Base-by-base conservation (phyloP, 2,797 vertebrate species). In the Gallinago solitaria region DNA sequence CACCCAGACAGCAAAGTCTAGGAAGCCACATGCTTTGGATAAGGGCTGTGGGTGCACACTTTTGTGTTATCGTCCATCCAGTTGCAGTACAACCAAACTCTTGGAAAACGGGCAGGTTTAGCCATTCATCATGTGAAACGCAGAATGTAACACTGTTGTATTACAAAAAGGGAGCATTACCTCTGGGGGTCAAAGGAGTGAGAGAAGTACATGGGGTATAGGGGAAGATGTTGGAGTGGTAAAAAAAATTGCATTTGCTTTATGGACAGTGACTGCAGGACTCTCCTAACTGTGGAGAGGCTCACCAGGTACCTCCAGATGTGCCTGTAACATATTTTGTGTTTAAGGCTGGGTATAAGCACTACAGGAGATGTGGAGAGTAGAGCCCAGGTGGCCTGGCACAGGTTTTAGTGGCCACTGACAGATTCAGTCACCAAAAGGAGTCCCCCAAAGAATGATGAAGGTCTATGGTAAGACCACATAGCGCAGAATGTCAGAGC, bases 291-390 rank as follows among this genome's bases (percentile, higher is more conserved):
- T 35, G 21, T 18, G 35, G 25, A 71, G 59, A 45, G 19, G 47
- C 16, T 93, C 41, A 13, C 27, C 35, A 68, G 54, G n/a, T 14
- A 12, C 16, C 11, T 77, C 60, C 9, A 65, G 82, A 11, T 21
- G 21, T 74, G 28, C 24, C 45, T 59, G 37, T 48, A 37, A 87
- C 73, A 51, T n/a, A 30, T 8, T 45, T 12, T 11, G 32, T 50
- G 30, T 35, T 53, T 70, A 32, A 54, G 47, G 33, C 10, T 0
- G 1, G 6, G 35, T 4, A 18, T 5, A 20, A 14, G 4, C 28
- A 21, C 47, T 9, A 6, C 10, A 47, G 43, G 28, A 8, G 19
- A 10, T 5, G 30, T 24, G 37, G 9, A 54, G 25, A 25, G 39
- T 12, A 39, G 16, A 71, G 48, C 11, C 28, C 23, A 1, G 0